phyloP scores from a whole-genome alignment of 2,797 vertebrate species.

The Okamejei kenojei region DNA sequence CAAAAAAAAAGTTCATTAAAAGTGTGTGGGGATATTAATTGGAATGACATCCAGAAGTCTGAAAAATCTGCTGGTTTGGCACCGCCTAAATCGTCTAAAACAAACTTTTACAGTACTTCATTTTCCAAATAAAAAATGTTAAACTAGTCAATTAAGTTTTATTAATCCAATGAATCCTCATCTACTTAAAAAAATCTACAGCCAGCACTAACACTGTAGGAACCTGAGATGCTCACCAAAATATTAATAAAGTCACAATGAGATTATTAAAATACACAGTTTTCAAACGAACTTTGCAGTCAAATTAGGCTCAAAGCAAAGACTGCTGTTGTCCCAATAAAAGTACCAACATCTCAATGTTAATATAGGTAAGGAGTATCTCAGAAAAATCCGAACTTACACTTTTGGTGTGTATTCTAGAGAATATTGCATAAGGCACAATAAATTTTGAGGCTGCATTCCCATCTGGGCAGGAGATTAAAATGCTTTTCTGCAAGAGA shows the following conservation, averaged over 20 bases:
- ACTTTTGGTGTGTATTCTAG: constrained; percentile 58
- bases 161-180: neutral
- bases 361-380: neutral
- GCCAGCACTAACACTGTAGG: too few species aligned
- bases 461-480: constrained; percentile 59
- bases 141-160: neutral
- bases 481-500: constrained; percentile 57
- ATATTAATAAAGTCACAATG: neutral
- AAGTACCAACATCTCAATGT: neutral
- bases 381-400: constrained; percentile 51
- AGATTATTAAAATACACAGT: neutral
- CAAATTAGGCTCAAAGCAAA: neutral
- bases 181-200: neutral
- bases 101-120: too few species aligned
- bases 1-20: too few species aligned
- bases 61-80: too few species aligned
- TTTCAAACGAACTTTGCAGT: neutral
- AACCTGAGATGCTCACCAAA: neutral
- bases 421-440: constrained; percentile 55
- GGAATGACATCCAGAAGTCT: too few species aligned
- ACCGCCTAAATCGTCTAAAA: too few species aligned
- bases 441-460: constrained; percentile 59
- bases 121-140: neutral
- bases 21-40: too few species aligned
- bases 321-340: neutral